Conservation (phyloP, 2,888 invertebrate genomes). For the Copidosoma aretas region DNA sequence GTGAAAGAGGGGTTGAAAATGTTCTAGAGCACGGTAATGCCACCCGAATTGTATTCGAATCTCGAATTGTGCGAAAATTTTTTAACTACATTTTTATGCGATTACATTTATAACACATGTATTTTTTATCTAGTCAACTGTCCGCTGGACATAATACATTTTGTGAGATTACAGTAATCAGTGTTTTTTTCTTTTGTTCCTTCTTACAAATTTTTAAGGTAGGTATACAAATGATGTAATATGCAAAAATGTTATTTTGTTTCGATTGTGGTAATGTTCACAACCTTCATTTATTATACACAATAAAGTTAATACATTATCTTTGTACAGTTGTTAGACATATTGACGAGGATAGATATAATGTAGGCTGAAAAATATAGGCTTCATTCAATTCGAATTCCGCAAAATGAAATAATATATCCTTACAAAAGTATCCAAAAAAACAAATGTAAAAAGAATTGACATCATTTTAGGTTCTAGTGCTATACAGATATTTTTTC, state of each 20-base stretch:
- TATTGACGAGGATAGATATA: constrained; percentile 24
- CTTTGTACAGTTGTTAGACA: constrained; percentile 42
- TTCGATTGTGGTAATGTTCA: constrained; percentile 38
- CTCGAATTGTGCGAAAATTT: constrained; percentile 14
- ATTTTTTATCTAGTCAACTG: constrained; percentile 58
- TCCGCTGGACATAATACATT: constrained; percentile 55
- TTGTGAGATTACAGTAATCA: constrained; percentile 27
- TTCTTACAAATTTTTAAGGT: not conserved
- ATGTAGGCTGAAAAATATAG: constrained; percentile 29
- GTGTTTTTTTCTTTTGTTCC: constrained; percentile 2
- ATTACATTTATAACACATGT: constrained; percentile 32
- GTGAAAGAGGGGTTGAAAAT: constrained; percentile 24
- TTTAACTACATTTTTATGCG: constrained; percentile 20
- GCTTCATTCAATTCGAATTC: constrained; percentile 21
- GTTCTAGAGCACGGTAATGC: constrained; percentile 20
- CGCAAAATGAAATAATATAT: constrained; percentile 29
- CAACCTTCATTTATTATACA: constrained; percentile 42
- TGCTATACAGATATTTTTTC: constrained; percentile 15
- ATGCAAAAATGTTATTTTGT: not conserved
- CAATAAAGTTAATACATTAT: constrained; percentile 37
- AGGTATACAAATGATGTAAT: not conserved
- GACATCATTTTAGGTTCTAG: constrained; percentile 15
- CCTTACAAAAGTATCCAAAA: constrained; percentile 30
- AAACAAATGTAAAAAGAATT: constrained; percentile 31
- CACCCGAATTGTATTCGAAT: not conserved